Evolutionary conservation across 1,140 invertebrate genomes (phyloP), one percentile per base, ranked within the genome.

Genomic region (Thereuonema tuberculata): DNA sequence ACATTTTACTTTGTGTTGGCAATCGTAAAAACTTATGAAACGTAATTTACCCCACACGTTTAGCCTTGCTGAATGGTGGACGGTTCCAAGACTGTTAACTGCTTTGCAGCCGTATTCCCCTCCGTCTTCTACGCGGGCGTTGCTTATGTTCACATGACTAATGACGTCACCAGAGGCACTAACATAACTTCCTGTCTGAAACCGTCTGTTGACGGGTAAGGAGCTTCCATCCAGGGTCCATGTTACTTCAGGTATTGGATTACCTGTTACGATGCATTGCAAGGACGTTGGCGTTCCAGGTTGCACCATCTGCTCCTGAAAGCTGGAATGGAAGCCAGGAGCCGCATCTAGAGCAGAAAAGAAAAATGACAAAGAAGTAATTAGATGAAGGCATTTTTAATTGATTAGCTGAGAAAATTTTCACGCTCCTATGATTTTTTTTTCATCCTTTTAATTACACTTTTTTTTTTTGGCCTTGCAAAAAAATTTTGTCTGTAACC

Each of bases 121-220:
- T 52, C 92, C 92, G 74, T 94, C 90, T 77, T 92, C 85, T 50
- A 90, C 86, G 62, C 85, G 83, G 29, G 92, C 82, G 59, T 84
- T 82, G 63, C 86, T 87, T 65, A 97, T 89, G 76, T 96, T 96
- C 63, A 96, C 87, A 77, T 93, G 90, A 68, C 90, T 93, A 71
- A 94, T 88, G 46, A 95, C 89, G 72, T 93, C 87, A 66, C 92
- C 90, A 72, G 92, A 86, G 14, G 87, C 80, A 1, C 89, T 93
- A 56, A 92, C 88, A 74, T 91, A 90, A 73, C 93, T 89, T 23
- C 89, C 89, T 37, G 92, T 87, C 67, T 90, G 81, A 72, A 90
- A 55, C 3, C 53, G 53, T 27, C 53, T 26, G 21, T 55, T 55
- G 9, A 29, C 53, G 5, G 53, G 53, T n/a, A 55, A 17, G 24